Percentiles rank a stretch among this genome's conserved stretches.
phyloP scores from a whole-genome alignment of 1,140 invertebrate genomes.

The Listronotus bonariensis region DNA sequence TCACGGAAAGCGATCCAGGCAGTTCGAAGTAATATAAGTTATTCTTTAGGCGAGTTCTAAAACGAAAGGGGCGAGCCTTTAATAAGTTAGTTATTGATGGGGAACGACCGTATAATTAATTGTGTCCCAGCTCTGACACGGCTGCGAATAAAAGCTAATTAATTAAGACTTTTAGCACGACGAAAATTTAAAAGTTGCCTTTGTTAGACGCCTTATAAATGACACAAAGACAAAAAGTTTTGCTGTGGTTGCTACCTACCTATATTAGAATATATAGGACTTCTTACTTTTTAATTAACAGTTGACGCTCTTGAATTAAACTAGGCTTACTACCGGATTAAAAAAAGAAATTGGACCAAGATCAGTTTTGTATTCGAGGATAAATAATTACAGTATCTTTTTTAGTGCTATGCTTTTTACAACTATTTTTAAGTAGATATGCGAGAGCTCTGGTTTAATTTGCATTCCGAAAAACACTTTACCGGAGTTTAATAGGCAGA shows the following conservation, averaged over 20 bases:
- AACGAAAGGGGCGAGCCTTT: slow-evolving; percentile 31
- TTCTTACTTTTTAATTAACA: slow-evolving; percentile 21
- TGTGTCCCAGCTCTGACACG: slow-evolving; percentile 32
- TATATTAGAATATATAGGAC: slow-evolving; percentile 21
- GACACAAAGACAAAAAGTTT: slow-evolving; percentile 12
- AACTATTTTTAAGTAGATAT: too few species aligned
- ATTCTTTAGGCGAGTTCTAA: slow-evolving; percentile 31
- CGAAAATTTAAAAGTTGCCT: slow-evolving; percentile 29
- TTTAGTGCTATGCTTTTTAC: too few species aligned
- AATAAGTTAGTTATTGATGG: slow-evolving; percentile 37
- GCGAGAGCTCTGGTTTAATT: too few species aligned
- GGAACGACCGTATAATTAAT: slow-evolving; percentile 36
- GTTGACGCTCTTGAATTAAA: slow-evolving; percentile 7
- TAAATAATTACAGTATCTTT: too few species aligned
- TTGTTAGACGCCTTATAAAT: slow-evolving; percentile 9
- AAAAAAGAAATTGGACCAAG: too few species aligned
- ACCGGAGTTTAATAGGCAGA: too few species aligned
- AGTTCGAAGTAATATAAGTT: slow-evolving; percentile 29
- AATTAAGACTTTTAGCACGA: slow-evolving; percentile 30
- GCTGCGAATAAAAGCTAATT: slow-evolving; percentile 35
- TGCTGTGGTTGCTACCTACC: slow-evolving; percentile 7
- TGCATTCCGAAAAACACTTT: too few species aligned
- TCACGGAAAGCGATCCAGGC: slow-evolving; percentile 20
- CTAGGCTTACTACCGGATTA: not conserved
- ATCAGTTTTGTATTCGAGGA: too few species aligned